A percentile compares a stretch with the other conserved stretches of the same genome.
These are phyloP conservation scores for Anodontia alba DNA, from an alignment of 2,888 invertebrate species.

Conservation along the genomic window DNA sequence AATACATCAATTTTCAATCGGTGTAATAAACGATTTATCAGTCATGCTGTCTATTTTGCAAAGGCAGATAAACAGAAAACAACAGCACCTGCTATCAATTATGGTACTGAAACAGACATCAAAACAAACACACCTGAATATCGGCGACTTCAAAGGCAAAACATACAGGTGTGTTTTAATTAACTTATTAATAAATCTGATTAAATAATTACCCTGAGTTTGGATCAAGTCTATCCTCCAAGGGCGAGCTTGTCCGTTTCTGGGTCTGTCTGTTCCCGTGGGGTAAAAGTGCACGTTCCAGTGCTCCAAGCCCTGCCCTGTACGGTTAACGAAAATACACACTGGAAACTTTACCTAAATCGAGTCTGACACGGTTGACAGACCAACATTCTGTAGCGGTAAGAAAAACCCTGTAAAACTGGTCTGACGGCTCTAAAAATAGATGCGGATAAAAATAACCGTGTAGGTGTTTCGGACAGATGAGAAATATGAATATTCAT, in stretches of 20 bases:
- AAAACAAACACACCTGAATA: conserved; percentile 19
- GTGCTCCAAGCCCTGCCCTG: conserved; percentile 9
- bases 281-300: neutral
- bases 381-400: conserved; percentile 33
- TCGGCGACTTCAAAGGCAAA: conserved; percentile 18
- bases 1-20: no score
- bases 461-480: conserved; percentile 30
- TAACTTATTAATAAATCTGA: neutral
- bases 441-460: conserved; percentile 33
- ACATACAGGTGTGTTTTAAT: neutral
- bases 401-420: conserved; percentile 62
- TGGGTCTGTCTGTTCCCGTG: conserved; percentile 3
- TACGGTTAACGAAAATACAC: conserved; percentile 4
- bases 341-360: conserved; percentile 5
- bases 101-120: neutral
- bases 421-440: conserved; percentile 66
- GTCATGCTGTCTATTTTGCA: no score
- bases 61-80: no score
- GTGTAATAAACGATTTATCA: no score
- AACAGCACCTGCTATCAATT: no score
- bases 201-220: neutral
- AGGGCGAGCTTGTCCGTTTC: neutral
- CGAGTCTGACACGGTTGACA: neutral
- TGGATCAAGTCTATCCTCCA: neutral
- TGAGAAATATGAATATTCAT: conserved; percentile 37